Conservation (phyloP, 2,113 vertebrate species). For the Oryzias javanicus region DNA sequence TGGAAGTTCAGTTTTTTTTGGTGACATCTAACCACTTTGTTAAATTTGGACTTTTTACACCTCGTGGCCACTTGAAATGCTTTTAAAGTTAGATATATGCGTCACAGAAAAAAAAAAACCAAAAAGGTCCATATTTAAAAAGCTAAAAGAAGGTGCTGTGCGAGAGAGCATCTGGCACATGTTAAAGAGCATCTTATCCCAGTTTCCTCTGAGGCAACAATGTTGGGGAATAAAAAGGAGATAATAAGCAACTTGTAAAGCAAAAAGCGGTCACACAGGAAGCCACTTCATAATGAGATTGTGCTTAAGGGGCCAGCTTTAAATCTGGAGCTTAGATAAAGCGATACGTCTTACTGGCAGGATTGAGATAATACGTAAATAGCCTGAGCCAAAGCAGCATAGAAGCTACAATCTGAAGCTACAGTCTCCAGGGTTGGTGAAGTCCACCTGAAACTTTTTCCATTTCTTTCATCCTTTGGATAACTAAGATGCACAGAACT, state of each 20-base stretch:
- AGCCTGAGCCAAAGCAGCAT: no score
- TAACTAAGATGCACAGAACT: no score
- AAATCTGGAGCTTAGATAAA: constrained; percentile 22
- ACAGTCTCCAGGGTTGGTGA: no score
- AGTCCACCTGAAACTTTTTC: no score
- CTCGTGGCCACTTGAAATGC: background rate
- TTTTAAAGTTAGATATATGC: constrained; percentile 4
- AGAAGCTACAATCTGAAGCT: no score
- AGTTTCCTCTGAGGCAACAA: constrained; percentile 17
- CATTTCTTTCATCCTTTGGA: no score
- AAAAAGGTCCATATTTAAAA: constrained; percentile 10
- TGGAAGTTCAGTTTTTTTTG: constrained; percentile 2
- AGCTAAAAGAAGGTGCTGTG: constrained; percentile 12
- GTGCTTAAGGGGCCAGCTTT: constrained; percentile 7
- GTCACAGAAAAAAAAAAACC: background rate
- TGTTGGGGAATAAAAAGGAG: constrained; percentile 7
- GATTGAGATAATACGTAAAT: no score
- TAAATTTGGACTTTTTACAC: constrained; percentile 8
- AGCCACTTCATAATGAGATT: constrained; percentile 4
- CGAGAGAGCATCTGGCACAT: constrained; percentile 19
- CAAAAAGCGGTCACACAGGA: constrained; percentile 11
- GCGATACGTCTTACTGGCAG: constrained; percentile 4
- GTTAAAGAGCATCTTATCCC: constrained; percentile 14
- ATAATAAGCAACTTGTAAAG: constrained; percentile 23
- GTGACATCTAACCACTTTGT: constrained; percentile 4